These are phyloP conservation scores for Aptenodytes forsteri DNA, from an alignment of 2,113 vertebrate species.

Conservation along the genomic window DNA sequence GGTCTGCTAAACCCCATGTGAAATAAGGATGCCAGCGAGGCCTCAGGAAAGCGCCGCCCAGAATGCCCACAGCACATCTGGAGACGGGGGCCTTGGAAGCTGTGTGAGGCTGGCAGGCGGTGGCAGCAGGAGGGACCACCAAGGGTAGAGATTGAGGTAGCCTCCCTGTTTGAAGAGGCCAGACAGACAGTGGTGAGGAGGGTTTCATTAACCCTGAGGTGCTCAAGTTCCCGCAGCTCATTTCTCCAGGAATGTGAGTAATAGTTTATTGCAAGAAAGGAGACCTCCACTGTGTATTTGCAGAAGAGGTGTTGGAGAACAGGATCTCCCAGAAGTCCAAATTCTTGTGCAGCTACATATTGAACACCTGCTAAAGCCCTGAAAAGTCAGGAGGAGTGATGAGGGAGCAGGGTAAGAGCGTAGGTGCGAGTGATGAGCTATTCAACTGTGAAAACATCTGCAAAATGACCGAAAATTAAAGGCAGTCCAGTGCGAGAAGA, in stretches of 20 bases:
- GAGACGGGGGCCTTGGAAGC: neutral
- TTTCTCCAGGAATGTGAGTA: neutral
- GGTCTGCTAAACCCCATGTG: neutral
- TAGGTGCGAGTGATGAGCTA: neutral
- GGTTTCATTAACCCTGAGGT: neutral
- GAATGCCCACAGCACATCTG: neutral
- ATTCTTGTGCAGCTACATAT: constrained; percentile 8
- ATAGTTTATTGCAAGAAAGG: neutral
- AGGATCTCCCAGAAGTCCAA: neutral
- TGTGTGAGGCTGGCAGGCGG: neutral
- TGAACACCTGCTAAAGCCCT: neutral
- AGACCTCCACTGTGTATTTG: neutral
- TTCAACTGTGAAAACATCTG: neutral
- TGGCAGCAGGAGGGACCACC: neutral
- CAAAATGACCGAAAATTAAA: neutral
- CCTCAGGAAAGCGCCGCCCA: neutral
- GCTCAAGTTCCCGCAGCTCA: neutral
- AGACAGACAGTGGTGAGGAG: neutral
- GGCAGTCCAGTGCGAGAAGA: neutral
- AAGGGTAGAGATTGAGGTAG: neutral
- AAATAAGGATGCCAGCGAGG: neutral
- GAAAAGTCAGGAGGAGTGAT: accelerated
- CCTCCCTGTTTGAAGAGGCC: neutral
- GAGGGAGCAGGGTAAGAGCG: neutral
- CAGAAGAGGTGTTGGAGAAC: constrained; percentile 6